These are phyloP conservation scores for Chalcis sispes DNA, from an alignment of 2,888 invertebrate species.

Conservation along the genomic window DNA sequence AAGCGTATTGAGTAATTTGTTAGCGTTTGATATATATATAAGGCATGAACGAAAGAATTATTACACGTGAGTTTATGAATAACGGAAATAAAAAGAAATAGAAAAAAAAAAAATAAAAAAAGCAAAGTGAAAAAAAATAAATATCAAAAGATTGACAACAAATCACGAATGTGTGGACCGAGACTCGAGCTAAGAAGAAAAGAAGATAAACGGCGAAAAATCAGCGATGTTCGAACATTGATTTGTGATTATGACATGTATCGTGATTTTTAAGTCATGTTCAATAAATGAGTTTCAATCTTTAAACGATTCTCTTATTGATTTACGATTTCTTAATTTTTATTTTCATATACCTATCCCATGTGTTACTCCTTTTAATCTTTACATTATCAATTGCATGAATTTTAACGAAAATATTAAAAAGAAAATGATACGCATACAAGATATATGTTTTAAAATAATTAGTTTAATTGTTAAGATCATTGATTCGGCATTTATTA, in stretches of 20 bases:
- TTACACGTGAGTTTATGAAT: constrained; percentile 60
- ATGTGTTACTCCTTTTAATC: too few relatives aligned
- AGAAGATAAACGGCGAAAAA: constrained; percentile 34
- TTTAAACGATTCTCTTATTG: constrained; percentile 33
- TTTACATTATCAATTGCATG: too few relatives aligned
- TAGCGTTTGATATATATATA: constrained; percentile 69
- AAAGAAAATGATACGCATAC: too few relatives aligned
- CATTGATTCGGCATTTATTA: too few relatives aligned
- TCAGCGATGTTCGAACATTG: constrained; percentile 46
- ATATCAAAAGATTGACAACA: constrained; percentile 55
- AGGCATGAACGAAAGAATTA: constrained; percentile 60
- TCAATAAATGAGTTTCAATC: constrained; percentile 66
- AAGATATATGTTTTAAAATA: too few relatives aligned
- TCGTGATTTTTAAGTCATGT: constrained; percentile 74
- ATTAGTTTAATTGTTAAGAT: too few relatives aligned
- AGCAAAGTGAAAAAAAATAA: constrained; percentile 25
- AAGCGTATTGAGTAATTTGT: constrained; percentile 64
- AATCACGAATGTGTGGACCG: too few relatives aligned
- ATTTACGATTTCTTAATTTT: background rate
- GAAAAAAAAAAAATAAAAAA: constrained; percentile 45
- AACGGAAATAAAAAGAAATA: constrained; percentile 33
- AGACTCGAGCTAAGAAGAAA: constrained; percentile 33
- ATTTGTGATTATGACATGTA: constrained; percentile 68
- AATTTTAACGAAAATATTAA: too few relatives aligned
- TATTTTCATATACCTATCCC: too few relatives aligned